Conservation (phyloP, 2,113 vertebrate genomes). For the Myocastor coypus region DNA sequence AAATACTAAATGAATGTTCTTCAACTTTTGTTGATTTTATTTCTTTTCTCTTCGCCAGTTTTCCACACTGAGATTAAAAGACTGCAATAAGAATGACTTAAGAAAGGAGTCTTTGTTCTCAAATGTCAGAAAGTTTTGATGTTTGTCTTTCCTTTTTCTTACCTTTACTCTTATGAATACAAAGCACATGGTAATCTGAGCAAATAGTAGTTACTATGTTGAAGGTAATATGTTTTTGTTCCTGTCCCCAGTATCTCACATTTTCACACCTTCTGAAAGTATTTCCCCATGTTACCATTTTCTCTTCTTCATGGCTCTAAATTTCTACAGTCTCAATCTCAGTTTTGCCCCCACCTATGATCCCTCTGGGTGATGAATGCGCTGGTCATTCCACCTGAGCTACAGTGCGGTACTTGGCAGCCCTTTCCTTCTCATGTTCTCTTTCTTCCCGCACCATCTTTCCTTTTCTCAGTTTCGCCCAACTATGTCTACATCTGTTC, state of each 20-base stretch:
- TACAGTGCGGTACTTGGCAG: background rate
- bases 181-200: conserved; percentile 10
- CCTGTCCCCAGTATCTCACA: background rate
- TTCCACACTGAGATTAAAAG: background rate
- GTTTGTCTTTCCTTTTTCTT: background rate
- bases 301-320: background rate
- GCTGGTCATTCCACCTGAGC: background rate
- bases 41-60: conserved; percentile 22
- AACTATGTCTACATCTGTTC: background rate
- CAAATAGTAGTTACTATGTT: background rate
- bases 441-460: background rate
- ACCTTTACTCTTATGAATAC: background rate
- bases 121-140: background rate
- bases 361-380: background rate
- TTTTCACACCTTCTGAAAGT: background rate
- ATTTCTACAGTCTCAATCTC: background rate
- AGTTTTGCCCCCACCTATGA: background rate
- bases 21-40: background rate
- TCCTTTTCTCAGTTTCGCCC: background rate
- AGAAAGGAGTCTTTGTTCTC: background rate
- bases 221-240: background rate
- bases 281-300: background rate
- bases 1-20: background rate
- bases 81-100: background rate
- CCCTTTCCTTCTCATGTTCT: background rate